phyloP scores from a whole-genome alignment of 2,113 vertebrate species.

The Xyliphius kryptos region DNA sequence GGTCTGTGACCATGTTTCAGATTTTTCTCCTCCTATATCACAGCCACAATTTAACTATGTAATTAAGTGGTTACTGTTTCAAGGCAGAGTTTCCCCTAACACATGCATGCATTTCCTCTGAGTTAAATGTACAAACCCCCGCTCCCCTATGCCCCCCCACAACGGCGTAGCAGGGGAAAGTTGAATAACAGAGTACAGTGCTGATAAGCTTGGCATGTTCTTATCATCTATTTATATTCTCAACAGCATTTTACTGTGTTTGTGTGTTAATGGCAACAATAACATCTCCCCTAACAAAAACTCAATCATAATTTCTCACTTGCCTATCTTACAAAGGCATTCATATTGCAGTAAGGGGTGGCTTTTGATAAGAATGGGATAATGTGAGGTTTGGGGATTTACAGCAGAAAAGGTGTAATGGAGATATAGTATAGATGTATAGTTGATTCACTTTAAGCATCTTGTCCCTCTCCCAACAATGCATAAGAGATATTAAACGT shows the following conservation, averaged over 20 bases:
- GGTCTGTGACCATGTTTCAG: no score
- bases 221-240: conserved; percentile 57
- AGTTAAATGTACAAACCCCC: no score
- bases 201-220: conserved; percentile 41
- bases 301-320: conserved; percentile 57
- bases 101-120: no score
- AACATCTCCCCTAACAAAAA: conserved; percentile 24
- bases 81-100: no score
- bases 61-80: no score
- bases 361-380: not conserved
- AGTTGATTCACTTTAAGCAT: not conserved
- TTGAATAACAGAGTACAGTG: conserved; percentile 17
- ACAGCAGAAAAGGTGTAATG: not conserved
- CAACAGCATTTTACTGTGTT: conserved; percentile 49
- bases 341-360: conserved; percentile 27
- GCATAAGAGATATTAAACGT: conserved; percentile 16
- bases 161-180: not conserved
- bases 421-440: not conserved
- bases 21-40: no score
- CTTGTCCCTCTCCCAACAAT: conserved; percentile 13
- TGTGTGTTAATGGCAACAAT: conserved; percentile 47
- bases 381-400: conserved; percentile 1
- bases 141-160: no score
- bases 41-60: no score
- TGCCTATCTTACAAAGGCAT: conserved; percentile 57